Evolutionary conservation across 1,140 invertebrate genomes (phyloP).

Genomic region (Drosophila bifasciata): DNA sequence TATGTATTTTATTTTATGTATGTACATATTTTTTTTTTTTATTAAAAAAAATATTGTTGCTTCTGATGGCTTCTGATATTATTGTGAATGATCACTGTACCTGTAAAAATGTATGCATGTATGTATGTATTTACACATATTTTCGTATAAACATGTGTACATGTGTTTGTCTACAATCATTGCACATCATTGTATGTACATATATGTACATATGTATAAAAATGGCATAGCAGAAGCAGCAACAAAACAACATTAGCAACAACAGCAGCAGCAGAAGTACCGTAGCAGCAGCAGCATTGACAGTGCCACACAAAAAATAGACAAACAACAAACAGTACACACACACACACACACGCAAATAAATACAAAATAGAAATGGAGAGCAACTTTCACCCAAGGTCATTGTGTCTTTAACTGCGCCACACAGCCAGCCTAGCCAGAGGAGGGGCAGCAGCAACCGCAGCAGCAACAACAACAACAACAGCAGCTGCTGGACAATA

Average conservation of each 20-base stretch:
- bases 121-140: not conserved
- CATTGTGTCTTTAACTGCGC: constrained; percentile 83
- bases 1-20: no score
- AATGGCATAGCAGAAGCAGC: constrained; percentile 44
- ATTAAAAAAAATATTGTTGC: no score
- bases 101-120: constrained; percentile 1
- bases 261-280: constrained; percentile 30
- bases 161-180: no score
- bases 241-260: constrained; percentile 17
- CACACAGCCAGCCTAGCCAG: constrained; percentile 50
- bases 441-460: constrained; percentile 15
- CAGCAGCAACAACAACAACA: constrained; percentile 26
- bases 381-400: constrained; percentile 83
- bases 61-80: no score
- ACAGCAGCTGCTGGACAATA: constrained; percentile 48
- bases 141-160: no score
- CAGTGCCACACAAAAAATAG: constrained; percentile 41
- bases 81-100: no score
- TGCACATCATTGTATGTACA: not conserved
- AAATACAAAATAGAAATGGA: constrained; percentile 79
- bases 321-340: constrained; percentile 40
- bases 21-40: not conserved
- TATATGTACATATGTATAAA: constrained; percentile 20
- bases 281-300: constrained; percentile 28
- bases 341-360: constrained; percentile 21